Base-by-base conservation (phyloP, 1,140 invertebrate genomes). In the Rhynchophorus ferrugineus region DNA sequence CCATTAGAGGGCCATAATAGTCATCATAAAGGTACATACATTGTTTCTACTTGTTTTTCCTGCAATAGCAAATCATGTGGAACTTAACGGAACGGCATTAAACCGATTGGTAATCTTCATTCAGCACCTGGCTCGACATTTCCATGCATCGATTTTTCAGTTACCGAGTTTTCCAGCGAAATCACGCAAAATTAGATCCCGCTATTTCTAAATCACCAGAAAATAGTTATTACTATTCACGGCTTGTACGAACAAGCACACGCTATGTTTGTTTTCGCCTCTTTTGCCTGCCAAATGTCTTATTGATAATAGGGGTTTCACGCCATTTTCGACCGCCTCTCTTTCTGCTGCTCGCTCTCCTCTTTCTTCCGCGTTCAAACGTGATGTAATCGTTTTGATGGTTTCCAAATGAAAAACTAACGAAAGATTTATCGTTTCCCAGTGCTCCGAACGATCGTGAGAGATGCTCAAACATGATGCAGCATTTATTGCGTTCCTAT, bases 241-340 rank as follows among this genome's bases (percentile, higher is more conserved):
- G 39, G 16, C 20, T 42, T 50, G 49, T 37, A 50, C 49, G 49
- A 46, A 24, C 41, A 1, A 35, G 49, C 43, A 45, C 49, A 52
- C 49, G 51, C 51, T 45, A 54, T 54, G 38, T 54, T 54, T 54
- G 51, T 54, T 54, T 54, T 54, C 44, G 22, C 20, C 37, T 47
- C 51, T 42, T 44, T 54, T 54, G 33, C 51, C 51, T 42, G 51
- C 38, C 45, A 48, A 48, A 54, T 54, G 44, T 54, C 51, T 54
- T 54, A 47, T 54, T 54, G 45, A 43, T 54, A 54, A 54, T 54
- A 33, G 45, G 39, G 39, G 44, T 46, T 51, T 46, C 43, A 53
- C 44, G 50, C 44, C 50, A 53, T 47, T 33, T 47, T 41, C n/a
- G 43, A 21, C 14, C 29, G 11, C 29, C 18, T 9, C 11, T 22